Evolutionary conservation across 2,113 vertebrate genomes (phyloP), one percentile per base, ranked within the genome.

Genomic region (Notothenia coriiceps): DNA sequence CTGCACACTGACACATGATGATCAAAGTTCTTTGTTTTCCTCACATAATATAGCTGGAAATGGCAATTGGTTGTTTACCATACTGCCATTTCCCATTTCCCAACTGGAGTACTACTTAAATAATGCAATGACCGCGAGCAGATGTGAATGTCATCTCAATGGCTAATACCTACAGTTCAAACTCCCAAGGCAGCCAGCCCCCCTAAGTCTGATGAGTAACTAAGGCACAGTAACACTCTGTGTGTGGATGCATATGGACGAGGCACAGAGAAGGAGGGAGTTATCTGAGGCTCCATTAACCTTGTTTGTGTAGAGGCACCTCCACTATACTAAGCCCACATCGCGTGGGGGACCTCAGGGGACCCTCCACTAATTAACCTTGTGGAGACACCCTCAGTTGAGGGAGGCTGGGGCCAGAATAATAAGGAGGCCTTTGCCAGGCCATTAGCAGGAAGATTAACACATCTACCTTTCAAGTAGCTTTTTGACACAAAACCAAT

Each of bases 401-500:
- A 82, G 76, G 79, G 89, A 94, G 87, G 79, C 87, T 79, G 50
- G 86, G 86, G 90, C 86, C 71, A 57, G 95, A 94, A 95, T 95
- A 94, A 89, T 94, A 94, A 95, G 90, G 88, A 91, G 87, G 84
- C 88, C 84, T 90, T 92, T 88, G 80, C 88, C 84, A 77, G 83
- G 91, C 90, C 90, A 93, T 94, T 94, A 95, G 92, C 83, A 76
- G 73, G 83, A 88, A 91, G 94, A 95, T 95, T 95, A 95, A 93
- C 93, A 94, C 92, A 92, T 95, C 92, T 88, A 93, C 92, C 91
- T 92, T 93, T 93, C 85, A 91, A 94, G 90, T 89, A 90, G 89
- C 90, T 94, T 94, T 94, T 92, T 94, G 94, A 95, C 94, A 94
- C 77, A 94, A 95, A 94, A 93, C 94, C 94, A 94, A 95, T 95